These are phyloP conservation scores for Lipophrys pholis DNA, from an alignment of 2,113 vertebrate genomes.

Conservation along the genomic window DNA sequence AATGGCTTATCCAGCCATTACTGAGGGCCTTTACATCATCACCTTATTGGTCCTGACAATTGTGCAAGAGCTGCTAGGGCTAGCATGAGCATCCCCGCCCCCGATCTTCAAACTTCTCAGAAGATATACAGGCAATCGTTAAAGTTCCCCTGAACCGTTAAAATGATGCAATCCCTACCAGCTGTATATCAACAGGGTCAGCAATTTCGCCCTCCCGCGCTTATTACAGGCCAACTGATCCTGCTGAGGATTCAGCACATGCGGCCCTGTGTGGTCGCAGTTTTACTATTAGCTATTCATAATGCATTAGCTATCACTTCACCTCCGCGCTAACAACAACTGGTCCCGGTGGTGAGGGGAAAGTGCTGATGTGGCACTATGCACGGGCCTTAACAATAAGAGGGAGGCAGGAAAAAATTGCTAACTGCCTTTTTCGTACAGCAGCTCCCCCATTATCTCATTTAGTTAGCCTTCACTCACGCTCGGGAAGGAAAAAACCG, in stretches of 20 bases:
- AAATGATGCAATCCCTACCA: conserved; percentile 63
- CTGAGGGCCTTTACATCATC: conserved; percentile 61
- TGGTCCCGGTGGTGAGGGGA: conserved; percentile 61
- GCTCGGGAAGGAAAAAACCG: conserved; percentile 64
- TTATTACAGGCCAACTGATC: conserved; percentile 61
- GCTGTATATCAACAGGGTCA: conserved; percentile 57
- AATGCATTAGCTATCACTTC: conserved; percentile 75
- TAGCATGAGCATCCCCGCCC: too few species aligned
- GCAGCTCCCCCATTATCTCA: conserved; percentile 33
- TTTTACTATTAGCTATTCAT: conserved; percentile 77
- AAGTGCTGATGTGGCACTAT: conserved; percentile 67
- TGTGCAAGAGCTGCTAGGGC: conserved; percentile 56
- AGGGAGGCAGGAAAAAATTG: conserved; percentile 55
- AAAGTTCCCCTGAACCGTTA: conserved; percentile 60
- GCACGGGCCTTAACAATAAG: conserved; percentile 64
- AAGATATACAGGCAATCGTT: conserved; percentile 60
- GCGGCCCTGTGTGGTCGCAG: conserved; percentile 9
- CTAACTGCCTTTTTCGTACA: conserved; percentile 62
- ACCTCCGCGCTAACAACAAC: conserved; percentile 69
- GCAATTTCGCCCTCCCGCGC: conserved; percentile 36
- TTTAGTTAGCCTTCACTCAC: conserved; percentile 65
- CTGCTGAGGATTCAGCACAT: conserved; percentile 55
- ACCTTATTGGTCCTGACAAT: conserved; percentile 70
- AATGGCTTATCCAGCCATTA: conserved; percentile 65
- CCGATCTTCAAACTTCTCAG: conserved; percentile 44